These are phyloP conservation scores for Tenthredo livida DNA, from an alignment of 2,888 invertebrate species.

Conservation along the genomic window DNA sequence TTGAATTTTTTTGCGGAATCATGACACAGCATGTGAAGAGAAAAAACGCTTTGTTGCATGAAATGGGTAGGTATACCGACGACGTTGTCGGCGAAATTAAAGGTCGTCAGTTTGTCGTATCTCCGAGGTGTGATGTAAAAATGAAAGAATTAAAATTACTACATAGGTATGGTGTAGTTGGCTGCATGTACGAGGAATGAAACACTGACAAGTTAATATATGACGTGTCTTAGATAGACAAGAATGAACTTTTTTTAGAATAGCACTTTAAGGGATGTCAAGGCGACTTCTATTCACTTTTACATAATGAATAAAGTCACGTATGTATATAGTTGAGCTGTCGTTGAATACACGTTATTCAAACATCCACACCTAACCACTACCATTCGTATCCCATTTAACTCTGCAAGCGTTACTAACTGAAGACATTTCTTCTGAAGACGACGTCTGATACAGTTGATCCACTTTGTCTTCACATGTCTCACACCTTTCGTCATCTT, in stretches of 20 bases:
- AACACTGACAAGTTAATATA: constrained; percentile 51
- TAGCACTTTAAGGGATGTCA: constrained; percentile 41
- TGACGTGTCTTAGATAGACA: constrained; percentile 26
- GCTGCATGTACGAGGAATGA: constrained; percentile 4
- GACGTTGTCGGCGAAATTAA: constrained; percentile 21
- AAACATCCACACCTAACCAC: constrained; percentile 31
- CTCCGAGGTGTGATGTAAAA: constrained; percentile 27
- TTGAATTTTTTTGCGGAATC: not conserved
- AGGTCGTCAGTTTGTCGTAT: constrained; percentile 12
- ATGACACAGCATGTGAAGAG: not conserved
- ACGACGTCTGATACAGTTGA: constrained; percentile 45
- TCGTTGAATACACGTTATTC: constrained; percentile 50
- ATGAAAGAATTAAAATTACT: constrained; percentile 22
- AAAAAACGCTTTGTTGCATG: constrained; percentile 16
- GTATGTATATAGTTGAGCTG: constrained; percentile 37
- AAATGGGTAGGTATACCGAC: not conserved
- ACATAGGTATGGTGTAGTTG: not conserved
- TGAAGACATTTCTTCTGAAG: constrained; percentile 30
- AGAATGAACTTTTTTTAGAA: constrained; percentile 20
- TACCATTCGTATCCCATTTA: constrained; percentile 34
- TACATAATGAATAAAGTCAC: constrained; percentile 47
- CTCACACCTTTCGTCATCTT: constrained; percentile 29
- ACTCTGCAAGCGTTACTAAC: constrained; percentile 45
- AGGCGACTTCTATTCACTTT: constrained; percentile 43
- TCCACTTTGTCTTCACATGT: constrained; percentile 31